phyloP scores from a whole-genome alignment of 37 sponge, comb jelly and placozoan species.

The Agelas oroides region DNA sequence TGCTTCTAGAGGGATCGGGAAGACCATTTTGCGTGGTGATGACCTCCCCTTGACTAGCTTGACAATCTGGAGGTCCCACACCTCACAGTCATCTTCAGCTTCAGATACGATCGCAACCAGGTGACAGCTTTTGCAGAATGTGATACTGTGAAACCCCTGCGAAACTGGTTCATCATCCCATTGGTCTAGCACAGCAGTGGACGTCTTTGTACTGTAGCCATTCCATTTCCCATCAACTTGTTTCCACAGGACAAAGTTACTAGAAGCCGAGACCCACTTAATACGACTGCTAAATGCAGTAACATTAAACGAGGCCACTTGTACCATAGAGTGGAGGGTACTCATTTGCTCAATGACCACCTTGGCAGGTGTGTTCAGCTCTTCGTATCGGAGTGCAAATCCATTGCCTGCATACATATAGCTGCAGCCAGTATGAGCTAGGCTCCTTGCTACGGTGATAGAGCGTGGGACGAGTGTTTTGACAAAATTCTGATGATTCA shows the following conservation, averaged over 20 bases:
- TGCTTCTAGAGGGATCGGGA: constrained; percentile 43
- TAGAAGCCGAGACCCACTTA: constrained; percentile 53
- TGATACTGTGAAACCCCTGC: constrained; percentile 49
- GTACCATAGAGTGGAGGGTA: background rate
- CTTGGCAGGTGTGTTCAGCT: constrained; percentile 22
- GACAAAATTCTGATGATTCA: constrained; percentile 27
- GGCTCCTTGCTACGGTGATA: constrained; percentile 2
- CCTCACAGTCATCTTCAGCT: constrained; percentile 61
- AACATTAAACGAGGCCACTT: constrained; percentile 27
- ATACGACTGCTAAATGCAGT: constrained; percentile 25
- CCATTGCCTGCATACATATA: constrained; percentile 54
- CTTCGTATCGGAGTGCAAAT: constrained; percentile 31
- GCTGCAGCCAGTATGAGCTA: background rate
- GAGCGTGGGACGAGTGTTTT: background rate
- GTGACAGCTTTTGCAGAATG: constrained; percentile 52
- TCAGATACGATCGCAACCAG: constrained; percentile 47
- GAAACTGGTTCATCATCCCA: constrained; percentile 61
- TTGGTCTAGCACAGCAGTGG: constrained; percentile 1
- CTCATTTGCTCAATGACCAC: constrained; percentile 30
- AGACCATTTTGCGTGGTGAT: constrained; percentile 41
- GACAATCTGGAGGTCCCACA: constrained; percentile 66
- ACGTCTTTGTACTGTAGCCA: constrained; percentile 11
- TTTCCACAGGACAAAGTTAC: constrained; percentile 49
- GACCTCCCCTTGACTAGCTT: constrained; percentile 28
- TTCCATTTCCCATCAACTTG: constrained; percentile 58